phyloP scores from a whole-genome alignment of 23 tunicate genomes.

The Pegea sp. region DNA sequence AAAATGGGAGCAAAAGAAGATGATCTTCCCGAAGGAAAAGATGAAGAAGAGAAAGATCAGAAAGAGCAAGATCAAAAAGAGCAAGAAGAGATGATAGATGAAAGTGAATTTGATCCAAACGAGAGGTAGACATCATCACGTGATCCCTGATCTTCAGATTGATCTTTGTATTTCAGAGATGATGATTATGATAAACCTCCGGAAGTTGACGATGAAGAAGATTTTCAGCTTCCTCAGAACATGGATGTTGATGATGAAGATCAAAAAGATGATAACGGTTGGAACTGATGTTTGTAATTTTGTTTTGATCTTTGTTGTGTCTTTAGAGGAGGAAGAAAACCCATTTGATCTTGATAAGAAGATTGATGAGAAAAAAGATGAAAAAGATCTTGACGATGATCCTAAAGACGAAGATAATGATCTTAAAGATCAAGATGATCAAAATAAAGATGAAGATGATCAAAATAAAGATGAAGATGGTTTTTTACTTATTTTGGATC shows the following conservation, averaged over 20 bases:
- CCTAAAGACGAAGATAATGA: conserved; percentile 6
- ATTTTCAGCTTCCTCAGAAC: background rate
- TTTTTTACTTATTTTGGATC: background rate
- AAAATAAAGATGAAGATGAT: conserved; percentile 5
- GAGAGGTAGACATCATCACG: conserved; percentile 29
- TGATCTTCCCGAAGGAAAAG: conserved; percentile 14
- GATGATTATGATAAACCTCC: background rate
- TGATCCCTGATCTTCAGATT: no score
- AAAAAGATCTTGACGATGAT: conserved; percentile 1
- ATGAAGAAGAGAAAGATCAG: conserved; percentile 17
- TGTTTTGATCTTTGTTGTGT: no score
- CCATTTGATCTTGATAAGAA: background rate
- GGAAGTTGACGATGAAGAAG: conserved; percentile 4
- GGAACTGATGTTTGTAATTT: no score
- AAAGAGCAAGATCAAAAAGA: conserved; percentile 4
- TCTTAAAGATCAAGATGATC: conserved; percentile 6
- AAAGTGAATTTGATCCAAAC: conserved; percentile 44
- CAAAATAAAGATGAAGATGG: conserved; percentile 1
- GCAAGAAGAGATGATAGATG: conserved; percentile 13
- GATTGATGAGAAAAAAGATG: background rate
- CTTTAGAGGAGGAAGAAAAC: no score
- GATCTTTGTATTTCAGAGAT: no score
- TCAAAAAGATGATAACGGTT: background rate
- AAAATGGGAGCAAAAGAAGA: conserved; percentile 65
- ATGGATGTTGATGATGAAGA: conserved; percentile 2